Percentiles rank a stretch among this genome's conserved stretches.
Evolutionary conservation across 2,888 invertebrate genomes (phyloP).

Genomic region (Hipparchia sbordonii): DNA sequence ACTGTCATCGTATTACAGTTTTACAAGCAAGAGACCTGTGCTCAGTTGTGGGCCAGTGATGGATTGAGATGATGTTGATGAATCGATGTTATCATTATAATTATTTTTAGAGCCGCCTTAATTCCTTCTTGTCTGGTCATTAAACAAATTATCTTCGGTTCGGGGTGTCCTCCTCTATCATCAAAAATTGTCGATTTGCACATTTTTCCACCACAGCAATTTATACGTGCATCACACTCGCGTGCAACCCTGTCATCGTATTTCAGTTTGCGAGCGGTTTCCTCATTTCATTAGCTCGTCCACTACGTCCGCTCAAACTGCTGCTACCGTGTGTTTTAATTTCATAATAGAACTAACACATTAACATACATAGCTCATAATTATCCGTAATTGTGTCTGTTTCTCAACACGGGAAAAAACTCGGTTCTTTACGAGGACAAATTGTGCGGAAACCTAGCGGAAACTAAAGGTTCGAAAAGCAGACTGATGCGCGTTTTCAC

Average conservation of each 20-base stretch:
- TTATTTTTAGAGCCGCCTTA: too few species aligned
- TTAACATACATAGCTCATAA: constrained; percentile 18
- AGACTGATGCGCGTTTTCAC: too few species aligned
- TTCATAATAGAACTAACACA: constrained; percentile 18
- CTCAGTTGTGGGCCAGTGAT: too few species aligned
- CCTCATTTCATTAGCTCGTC: constrained; percentile 22
- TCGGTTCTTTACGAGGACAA: background rate
- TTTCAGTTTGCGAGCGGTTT: constrained; percentile 20
- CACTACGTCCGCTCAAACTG: background rate
- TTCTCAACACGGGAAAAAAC: background rate
- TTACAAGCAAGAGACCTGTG: too few species aligned
- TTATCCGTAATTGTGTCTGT: background rate
- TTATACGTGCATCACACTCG: constrained; percentile 11
- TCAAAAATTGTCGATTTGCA: too few species aligned
- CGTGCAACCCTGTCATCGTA: constrained; percentile 21
- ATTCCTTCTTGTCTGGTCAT: too few species aligned
- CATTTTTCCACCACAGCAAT: background rate
- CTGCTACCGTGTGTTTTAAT: constrained; percentile 16
- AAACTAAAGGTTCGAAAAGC: background rate
- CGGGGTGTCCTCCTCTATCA: too few species aligned
- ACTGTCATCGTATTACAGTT: too few species aligned
- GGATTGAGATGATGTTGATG: too few species aligned
- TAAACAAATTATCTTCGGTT: too few species aligned
- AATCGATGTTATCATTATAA: too few species aligned
- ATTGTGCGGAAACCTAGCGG: background rate